phyloP scores from a whole-genome alignment of 2,113 vertebrate species.

The Hystrix cristata region DNA sequence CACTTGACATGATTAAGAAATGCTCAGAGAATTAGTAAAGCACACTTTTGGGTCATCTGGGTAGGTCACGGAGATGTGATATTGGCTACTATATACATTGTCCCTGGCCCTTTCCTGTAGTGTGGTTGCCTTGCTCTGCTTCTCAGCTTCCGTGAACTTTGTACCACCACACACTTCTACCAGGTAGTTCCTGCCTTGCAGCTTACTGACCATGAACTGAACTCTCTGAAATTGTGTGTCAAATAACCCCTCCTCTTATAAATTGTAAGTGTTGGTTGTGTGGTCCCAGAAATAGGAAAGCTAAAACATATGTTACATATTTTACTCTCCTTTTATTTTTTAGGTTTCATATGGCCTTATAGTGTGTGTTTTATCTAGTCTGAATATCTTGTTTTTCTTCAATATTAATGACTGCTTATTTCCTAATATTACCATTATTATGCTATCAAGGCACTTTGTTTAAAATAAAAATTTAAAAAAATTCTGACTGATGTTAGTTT shows the following conservation, averaged over 20 bases:
- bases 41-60: too few species aligned
- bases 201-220: neutral
- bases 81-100: neutral
- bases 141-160: neutral
- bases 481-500: neutral
- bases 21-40: too few species aligned
- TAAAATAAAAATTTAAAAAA: neutral
- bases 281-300: neutral
- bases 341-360: neutral
- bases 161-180: neutral
- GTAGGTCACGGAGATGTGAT: neutral
- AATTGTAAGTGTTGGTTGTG: neutral
- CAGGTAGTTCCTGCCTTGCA: neutral
- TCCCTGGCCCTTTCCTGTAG: neutral
- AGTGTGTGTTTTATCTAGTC: neutral
- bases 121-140: neutral
- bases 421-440: neutral
- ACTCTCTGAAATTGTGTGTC: neutral
- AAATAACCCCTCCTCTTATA: too few species aligned
- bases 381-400: neutral
- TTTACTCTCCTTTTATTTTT: neutral
- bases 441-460: neutral
- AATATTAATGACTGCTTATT: neutral
- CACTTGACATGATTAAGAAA: neutral
- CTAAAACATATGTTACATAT: neutral